Evolutionary conservation across 2,113 vertebrate species (phyloP).

Genomic region (Protobothrops mucrosquamatus): DNA sequence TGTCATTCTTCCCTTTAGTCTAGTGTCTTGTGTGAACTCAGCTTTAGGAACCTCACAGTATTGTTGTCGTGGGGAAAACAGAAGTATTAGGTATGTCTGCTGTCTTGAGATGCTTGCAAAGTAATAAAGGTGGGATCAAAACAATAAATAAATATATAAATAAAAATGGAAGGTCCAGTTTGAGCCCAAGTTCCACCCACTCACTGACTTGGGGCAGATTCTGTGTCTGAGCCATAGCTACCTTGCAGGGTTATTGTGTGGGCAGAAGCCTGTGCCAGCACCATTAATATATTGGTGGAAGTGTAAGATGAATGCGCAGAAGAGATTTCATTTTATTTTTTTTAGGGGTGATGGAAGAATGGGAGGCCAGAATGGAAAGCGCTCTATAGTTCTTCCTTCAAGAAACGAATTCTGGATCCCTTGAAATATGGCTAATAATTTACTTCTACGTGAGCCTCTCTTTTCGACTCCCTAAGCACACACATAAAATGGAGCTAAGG

Average conservation of each 20-base stretch:
- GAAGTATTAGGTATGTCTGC: background rate
- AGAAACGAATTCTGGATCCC: background rate
- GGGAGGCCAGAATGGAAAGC: background rate
- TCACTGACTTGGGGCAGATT: background rate
- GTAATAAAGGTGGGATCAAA: background rate
- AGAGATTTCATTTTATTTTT: background rate
- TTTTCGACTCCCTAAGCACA: slow-evolving; percentile 9
- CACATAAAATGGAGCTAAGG: slow-evolving; percentile 42
- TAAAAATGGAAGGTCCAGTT: background rate
- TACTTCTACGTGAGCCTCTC: background rate
- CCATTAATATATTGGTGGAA: background rate
- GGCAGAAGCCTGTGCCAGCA: background rate
- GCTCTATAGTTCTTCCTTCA: background rate
- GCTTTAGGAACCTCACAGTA: background rate
- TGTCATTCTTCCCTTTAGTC: background rate
- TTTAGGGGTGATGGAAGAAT: background rate
- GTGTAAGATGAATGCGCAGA: background rate
- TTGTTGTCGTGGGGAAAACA: background rate
- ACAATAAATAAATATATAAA: background rate
- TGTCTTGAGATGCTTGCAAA: background rate
- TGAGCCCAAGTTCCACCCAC: background rate
- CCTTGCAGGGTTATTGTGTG: background rate
- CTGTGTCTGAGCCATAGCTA: background rate
- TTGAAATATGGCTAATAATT: background rate
- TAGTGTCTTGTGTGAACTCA: background rate